Conservation (phyloP, 2,797 vertebrate genomes). For the Clarias fuscus region DNA sequence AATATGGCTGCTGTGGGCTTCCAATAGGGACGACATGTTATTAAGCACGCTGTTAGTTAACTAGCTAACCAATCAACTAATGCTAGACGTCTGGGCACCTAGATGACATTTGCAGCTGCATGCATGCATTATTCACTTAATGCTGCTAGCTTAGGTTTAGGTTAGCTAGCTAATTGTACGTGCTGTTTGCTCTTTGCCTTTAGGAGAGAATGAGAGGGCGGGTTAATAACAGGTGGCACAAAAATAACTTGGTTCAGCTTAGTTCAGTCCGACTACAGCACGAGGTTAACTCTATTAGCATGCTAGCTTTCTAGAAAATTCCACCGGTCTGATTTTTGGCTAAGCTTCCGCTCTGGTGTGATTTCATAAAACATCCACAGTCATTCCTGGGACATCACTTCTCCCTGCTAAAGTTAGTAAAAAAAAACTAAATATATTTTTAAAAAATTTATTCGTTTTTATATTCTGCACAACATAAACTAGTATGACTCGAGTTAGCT, state of each 20-base stretch:
- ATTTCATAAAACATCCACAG: neutral
- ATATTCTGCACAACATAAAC: neutral
- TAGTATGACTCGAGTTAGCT: conserved; percentile 70
- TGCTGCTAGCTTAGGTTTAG: neutral
- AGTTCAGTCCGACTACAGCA: neutral
- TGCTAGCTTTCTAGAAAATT: conserved; percentile 30
- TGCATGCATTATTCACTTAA: neutral
- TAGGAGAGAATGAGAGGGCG: conserved; percentile 44
- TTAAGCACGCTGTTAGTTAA: neutral
- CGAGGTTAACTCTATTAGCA: neutral
- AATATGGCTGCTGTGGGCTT: conserved; percentile 4
- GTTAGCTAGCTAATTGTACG: neutral
- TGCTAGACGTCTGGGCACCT: neutral
- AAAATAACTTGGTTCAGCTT: conserved; percentile 53
- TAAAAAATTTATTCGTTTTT: no score
- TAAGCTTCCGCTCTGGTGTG: neutral
- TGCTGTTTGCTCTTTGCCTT: conserved; percentile 42
- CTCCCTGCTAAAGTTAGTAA: neutral
- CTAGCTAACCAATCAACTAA: neutral
- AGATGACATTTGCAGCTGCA: neutral
- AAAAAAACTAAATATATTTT: no score
- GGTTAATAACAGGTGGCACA: conserved; percentile 48
- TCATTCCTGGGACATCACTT: neutral
- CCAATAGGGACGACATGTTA: conserved; percentile 8
- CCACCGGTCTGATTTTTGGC: neutral